These are phyloP conservation scores for Hydractinia symbiolongicarpus DNA, from an alignment of 30 jellyfish, hydroid and myxozoan species.

Conservation along the genomic window DNA sequence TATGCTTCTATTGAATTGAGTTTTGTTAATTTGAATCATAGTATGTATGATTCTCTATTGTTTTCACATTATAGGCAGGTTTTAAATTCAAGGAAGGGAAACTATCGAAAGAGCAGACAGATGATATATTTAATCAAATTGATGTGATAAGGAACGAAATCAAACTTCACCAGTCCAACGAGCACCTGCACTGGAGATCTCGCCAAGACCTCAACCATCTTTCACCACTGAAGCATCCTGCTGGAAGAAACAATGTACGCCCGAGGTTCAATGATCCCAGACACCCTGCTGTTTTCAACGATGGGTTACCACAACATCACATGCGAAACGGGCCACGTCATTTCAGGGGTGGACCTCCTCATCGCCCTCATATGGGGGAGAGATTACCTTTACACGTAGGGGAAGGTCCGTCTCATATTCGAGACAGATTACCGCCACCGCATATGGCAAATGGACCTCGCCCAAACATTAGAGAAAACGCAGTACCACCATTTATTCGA, in stretches of 20 bases:
- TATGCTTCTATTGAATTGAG: background rate
- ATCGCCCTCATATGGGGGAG: background rate
- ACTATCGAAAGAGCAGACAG: slow-evolving; percentile 12
- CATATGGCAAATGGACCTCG: slow-evolving; percentile 15
- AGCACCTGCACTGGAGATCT: slow-evolving; percentile 34
- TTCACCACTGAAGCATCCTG: background rate
- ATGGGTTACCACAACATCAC: slow-evolving; percentile 20
- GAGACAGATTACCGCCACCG: slow-evolving; percentile 16
- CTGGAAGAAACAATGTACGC: background rate
- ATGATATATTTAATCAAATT: background rate
- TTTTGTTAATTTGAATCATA: background rate
- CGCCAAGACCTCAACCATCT: slow-evolving; percentile 10
- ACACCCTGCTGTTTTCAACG: slow-evolving; percentile 8
- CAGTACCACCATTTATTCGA: slow-evolving; percentile 12
- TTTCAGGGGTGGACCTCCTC: background rate
- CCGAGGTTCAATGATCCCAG: slow-evolving; percentile 1
- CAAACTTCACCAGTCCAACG: background rate
- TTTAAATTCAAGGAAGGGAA: slow-evolving; percentile 1
- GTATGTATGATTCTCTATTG: background rate
- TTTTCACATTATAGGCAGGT: background rate
- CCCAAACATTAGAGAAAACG: background rate
- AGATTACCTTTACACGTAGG: slow-evolving; percentile 4
- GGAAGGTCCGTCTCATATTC: background rate
- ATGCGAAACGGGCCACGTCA: slow-evolving; percentile 23
- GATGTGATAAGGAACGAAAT: too few species aligned